Percentiles rank a stretch among this genome's conserved stretches.
phyloP scores from a whole-genome alignment of 2,888 invertebrate species.

The Lochmaea crataegi region DNA sequence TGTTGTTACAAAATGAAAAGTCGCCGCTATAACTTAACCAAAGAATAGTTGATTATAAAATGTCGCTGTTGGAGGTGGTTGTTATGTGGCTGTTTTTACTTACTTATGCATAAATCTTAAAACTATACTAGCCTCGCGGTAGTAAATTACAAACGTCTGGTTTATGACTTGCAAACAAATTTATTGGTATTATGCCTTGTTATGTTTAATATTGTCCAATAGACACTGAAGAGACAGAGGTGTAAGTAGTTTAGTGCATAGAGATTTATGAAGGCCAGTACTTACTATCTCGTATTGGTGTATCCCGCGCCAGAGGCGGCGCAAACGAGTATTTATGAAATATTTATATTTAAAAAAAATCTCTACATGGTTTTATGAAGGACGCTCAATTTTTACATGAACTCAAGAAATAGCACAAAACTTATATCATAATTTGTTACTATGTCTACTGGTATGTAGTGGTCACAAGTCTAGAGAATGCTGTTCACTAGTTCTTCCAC shows the following conservation, averaged over 20 bases:
- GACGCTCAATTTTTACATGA: too few species aligned
- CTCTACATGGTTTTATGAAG: too few species aligned
- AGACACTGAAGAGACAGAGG: constrained; percentile 37
- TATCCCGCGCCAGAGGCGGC: not conserved
- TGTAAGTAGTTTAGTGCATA: constrained; percentile 27
- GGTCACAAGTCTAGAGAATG: too few species aligned
- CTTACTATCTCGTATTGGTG: constrained; percentile 12
- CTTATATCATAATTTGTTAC: too few species aligned
- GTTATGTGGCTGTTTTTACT: constrained; percentile 7
- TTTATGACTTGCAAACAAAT: constrained; percentile 41
- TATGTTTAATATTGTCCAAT: constrained; percentile 33
- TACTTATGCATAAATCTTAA: constrained; percentile 26
- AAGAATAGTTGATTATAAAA: constrained; percentile 8
- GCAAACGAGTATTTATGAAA: not conserved
- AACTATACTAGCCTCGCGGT: constrained; percentile 21
- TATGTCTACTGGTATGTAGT: too few species aligned
- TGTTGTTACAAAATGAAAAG: not conserved
- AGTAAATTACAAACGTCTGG: constrained; percentile 23
- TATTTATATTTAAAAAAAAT: not conserved
- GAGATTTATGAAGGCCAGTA: constrained; percentile 30
- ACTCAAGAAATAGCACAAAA: too few species aligned
- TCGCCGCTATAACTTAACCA: constrained; percentile 5
- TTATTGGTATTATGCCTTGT: constrained; percentile 42
- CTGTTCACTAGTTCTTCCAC: too few species aligned
- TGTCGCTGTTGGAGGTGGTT: constrained; percentile 24